Percentiles rank a stretch among this genome's conserved stretches.
Conservation (phyloP, 2,113 vertebrate species). For the Mirza zaza region DNA sequence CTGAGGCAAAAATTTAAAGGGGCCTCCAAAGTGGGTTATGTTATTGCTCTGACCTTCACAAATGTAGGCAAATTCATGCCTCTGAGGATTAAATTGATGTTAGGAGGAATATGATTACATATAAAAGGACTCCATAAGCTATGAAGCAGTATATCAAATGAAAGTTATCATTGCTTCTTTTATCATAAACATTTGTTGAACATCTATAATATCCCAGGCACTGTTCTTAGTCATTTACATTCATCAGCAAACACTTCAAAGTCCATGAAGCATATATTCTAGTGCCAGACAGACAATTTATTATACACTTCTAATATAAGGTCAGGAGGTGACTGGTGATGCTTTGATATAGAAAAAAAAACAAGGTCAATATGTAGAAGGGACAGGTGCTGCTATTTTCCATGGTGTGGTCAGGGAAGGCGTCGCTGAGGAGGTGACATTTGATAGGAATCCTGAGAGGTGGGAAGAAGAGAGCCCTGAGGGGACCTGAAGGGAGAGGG, state of each 20-base stretch:
- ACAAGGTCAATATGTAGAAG: neutral
- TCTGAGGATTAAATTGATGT: neutral
- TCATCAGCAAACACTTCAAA: neutral
- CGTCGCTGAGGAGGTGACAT: neutral
- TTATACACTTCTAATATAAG: neutral
- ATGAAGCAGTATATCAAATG: neutral
- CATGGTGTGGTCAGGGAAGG: neutral
- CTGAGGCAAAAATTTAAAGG: neutral
- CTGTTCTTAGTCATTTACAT: neutral
- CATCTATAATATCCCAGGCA: neutral
- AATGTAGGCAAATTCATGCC: neutral
- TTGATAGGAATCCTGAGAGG: neutral
- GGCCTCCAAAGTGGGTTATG: neutral
- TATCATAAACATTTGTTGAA: neutral
- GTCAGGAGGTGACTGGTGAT: neutral
- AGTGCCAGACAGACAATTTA: neutral
- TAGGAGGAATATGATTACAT: neutral
- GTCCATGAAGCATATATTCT: neutral
- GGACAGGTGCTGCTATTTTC: neutral
- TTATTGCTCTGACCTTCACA: neutral
- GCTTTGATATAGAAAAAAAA: constrained; percentile 30
- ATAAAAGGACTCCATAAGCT: neutral
- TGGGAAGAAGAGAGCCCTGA: neutral
- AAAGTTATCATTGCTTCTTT: neutral
- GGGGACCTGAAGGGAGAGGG: neutral